Conservation (phyloP, 2,113 vertebrate species). For the Hymenochirus boettgeri region DNA sequence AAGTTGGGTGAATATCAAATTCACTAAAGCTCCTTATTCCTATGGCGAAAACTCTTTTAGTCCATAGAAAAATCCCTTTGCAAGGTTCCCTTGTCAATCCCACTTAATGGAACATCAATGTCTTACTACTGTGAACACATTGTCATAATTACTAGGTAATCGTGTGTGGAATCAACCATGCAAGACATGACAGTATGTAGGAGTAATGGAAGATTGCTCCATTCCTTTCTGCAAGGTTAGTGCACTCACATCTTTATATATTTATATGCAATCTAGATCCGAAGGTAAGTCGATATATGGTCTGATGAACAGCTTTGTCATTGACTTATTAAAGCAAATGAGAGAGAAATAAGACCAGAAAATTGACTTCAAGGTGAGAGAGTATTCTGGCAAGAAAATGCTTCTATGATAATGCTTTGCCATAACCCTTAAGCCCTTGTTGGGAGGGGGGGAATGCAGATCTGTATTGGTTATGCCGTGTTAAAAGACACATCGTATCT, state of each 20-base stretch:
- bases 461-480: too few relatives aligned
- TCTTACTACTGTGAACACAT: conserved; percentile 21
- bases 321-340: conserved; percentile 31
- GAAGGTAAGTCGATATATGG: too few relatives aligned
- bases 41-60: too few relatives aligned
- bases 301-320: conserved; percentile 4
- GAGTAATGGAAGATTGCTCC: conserved; percentile 54
- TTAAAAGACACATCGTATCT: too few relatives aligned
- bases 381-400: not conserved
- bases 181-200: conserved; percentile 49
- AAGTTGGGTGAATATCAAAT: too few relatives aligned
- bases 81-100: too few relatives aligned
- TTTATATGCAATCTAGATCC: conserved; percentile 7
- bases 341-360: not conserved
- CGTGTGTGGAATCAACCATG: conserved; percentile 54
- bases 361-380: conserved; percentile 3
- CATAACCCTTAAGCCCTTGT: too few relatives aligned
- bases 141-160: conserved; percentile 56
- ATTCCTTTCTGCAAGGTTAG: not conserved
- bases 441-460: too few relatives aligned
- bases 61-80: too few relatives aligned
- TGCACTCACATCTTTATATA: conserved; percentile 37
- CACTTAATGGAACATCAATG: too few relatives aligned
- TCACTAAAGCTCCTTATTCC: too few relatives aligned
- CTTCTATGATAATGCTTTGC: too few relatives aligned